phyloP scores from a whole-genome alignment of 2,113 vertebrate species.

The Cichladusa arquata region DNA sequence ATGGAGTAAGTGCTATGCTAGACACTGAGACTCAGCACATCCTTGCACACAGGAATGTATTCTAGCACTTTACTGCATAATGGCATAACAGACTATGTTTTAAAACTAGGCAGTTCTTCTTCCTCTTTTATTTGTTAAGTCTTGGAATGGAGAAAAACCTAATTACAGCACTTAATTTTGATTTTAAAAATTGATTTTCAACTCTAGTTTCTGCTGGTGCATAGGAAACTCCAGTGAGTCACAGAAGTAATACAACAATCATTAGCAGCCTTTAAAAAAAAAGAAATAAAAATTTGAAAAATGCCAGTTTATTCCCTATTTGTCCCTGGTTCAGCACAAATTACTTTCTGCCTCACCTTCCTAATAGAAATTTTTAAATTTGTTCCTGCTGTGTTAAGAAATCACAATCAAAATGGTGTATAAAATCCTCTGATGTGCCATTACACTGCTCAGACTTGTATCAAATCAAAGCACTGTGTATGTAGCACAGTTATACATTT shows the following conservation, averaged over 20 bases:
- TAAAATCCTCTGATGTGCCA: background rate
- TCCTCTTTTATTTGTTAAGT: constrained; percentile 40
- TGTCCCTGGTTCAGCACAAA: background rate
- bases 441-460: background rate
- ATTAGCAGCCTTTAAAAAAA: constrained; percentile 14
- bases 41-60: background rate
- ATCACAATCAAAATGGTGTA: background rate
- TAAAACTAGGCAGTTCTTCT: constrained; percentile 23
- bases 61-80: background rate
- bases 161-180: constrained; percentile 68
- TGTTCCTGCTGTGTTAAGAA: background rate
- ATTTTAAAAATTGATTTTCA: constrained; percentile 72
- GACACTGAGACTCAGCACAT: background rate
- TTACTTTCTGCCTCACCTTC: background rate
- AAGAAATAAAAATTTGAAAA: background rate
- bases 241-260: constrained; percentile 11
- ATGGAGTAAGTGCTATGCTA: background rate
- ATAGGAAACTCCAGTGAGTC: constrained; percentile 38
- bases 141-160: constrained; percentile 37
- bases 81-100: background rate
- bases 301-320: background rate
- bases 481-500: constrained; percentile 6
- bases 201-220: constrained; percentile 58
- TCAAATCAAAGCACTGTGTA: background rate
- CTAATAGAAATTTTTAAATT: background rate